Evolutionary conservation across 2,888 invertebrate genomes (phyloP), one percentile per base, ranked within the genome.

Genomic region (Lycia hirtaria): DNA sequence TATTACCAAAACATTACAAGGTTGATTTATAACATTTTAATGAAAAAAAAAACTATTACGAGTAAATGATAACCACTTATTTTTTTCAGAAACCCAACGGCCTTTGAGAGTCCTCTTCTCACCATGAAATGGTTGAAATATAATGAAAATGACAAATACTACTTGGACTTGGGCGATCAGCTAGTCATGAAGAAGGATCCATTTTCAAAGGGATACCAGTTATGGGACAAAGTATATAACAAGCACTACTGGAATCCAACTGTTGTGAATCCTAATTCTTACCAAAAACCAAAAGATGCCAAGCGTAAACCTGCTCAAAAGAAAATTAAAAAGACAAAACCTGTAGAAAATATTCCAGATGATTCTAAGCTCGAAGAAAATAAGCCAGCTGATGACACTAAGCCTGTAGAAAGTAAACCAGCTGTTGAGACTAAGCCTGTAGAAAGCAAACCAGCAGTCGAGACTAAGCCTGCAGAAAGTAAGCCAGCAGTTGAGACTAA

Each of bases 71-170:
- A n/a, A n/a, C n/a, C n/a, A n/a, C n/a, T n/a, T n/a, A n/a, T n/a
- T n/a, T n/a, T 20, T 86, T 85, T 24, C 83, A 91, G 91, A 30
- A 69, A 91, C 59, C 91, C 91, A 4, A 88, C 90, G 1, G 81
- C 81, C 0, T 90, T 75, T 52, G 89, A 90, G 60, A 88, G 83
- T 59, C 38, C 69, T 1, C 64, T 91, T 2, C 60, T 87, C 2
- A 72, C 77, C 3, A 62, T 76, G 0, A 85, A 85, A 68, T 92
- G 91, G 91, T 64, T 63, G 20, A 76, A 73, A 20, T 90, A 81
- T 54, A 79, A 80, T 24, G 77, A 74, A 9, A 68, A 81, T 12
- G 71, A 81, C n/a, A 76, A 65, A 5, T 75, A 80, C 47, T 88
- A 90, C 60, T 61, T 91, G 45, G 76, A 85, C 33, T 85, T 92